These are phyloP conservation scores for Morinoia aosen DNA, from an alignment of 2,888 invertebrate genomes.

Conservation along the genomic window DNA sequence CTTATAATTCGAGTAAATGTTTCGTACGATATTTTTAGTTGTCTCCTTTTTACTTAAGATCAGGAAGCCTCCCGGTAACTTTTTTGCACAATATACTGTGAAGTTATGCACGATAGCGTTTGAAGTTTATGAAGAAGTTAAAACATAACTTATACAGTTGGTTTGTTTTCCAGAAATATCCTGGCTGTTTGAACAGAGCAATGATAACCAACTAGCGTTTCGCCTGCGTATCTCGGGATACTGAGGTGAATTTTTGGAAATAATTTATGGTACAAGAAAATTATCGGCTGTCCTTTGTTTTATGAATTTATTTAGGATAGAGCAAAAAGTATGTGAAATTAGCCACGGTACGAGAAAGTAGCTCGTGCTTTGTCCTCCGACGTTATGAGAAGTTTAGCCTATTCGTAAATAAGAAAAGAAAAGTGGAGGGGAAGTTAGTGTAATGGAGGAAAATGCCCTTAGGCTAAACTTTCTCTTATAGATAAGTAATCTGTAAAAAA, in stretches of 20 bases:
- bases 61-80: too few species aligned
- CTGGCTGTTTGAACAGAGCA: too few species aligned
- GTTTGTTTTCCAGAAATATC: too few species aligned
- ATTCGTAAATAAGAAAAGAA: neutral
- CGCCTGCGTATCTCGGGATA: too few species aligned
- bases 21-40: too few species aligned
- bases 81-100: too few species aligned
- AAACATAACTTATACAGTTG: too few species aligned
- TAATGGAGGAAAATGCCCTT: neutral
- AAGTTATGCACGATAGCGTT: too few species aligned
- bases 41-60: too few species aligned
- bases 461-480: neutral
- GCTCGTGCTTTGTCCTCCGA: neutral
- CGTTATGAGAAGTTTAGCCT: neutral
- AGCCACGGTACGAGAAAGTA: neutral
- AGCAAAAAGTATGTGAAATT: neutral
- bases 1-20: too few species aligned
- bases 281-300: neutral
- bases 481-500: neutral
- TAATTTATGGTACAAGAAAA: neutral
- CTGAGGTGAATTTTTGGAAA: neutral
- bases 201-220: too few species aligned
- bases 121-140: too few species aligned
- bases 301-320: neutral
- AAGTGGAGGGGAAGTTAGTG: constrained; percentile 3